Evolutionary conservation across 2,113 vertebrate genomes (phyloP), one percentile per base, ranked within the genome.

Genomic region (Rissa tridactyla): DNA sequence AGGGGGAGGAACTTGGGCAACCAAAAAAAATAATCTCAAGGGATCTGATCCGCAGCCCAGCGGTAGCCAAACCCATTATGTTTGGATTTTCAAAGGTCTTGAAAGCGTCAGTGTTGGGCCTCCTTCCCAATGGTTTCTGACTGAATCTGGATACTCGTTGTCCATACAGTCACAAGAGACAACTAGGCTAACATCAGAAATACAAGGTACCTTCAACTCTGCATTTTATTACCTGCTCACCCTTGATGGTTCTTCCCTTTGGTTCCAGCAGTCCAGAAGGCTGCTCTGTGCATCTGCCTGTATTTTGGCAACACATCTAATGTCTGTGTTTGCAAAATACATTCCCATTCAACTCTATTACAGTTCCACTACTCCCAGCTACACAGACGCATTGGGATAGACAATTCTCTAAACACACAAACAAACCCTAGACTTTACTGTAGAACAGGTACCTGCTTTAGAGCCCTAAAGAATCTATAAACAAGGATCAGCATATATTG

Each of bases 371-470:
- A 47, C 77, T 88, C 86, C 90, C 72, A 86, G 80, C 91, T 90
- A 95, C 49, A 47, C 44, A 65, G 73, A 94, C 17, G 12, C 72
- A 61, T 0, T 12, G 88, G 65, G 78, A 89, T 19, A 93, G 73
- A 79, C 73, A 78, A 44, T 29, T 61, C 65, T 78, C 64, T 62
- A 80, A 90, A 94, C 29, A 94, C n/a, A 84, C 91, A 97, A 96
- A 96, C 95, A 95, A 96, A 93, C 15, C 49, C 90, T 38, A 97
- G 94, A 96, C 96, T 97, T 97, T 96, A 97, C 8, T 5, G 66
- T 57, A 87, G 88, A 94, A 78, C 94, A 97, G 66, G 73, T 82
- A 91, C 78, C 70, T 95, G 58, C 66, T 82, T 94, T 62, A 77
- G 54, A 89, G 11, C 17, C 34, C 72, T 30, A 6, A 70, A 44